phyloP scores from a whole-genome alignment of 2,113 vertebrate species.

The Zingel zingel region DNA sequence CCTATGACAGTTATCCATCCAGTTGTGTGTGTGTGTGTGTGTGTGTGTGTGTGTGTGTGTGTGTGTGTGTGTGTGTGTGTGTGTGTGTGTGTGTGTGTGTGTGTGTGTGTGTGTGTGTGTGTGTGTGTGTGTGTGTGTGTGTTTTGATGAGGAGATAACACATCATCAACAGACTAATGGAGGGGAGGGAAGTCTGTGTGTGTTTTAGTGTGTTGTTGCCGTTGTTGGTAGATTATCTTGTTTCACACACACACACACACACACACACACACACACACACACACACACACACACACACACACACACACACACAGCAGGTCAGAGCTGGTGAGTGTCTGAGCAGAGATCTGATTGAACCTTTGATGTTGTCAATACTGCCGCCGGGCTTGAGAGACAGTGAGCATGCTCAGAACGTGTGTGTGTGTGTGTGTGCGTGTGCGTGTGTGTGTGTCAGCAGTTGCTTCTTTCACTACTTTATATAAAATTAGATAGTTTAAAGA shows the following conservation, averaged over 20 bases:
- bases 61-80: slow-evolving; percentile 28
- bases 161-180: slow-evolving; percentile 49
- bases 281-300: slow-evolving; percentile 20
- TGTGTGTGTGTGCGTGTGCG: background rate
- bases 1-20: slow-evolving; percentile 42
- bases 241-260: slow-evolving; percentile 19
- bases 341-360: slow-evolving; percentile 29
- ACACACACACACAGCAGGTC: slow-evolving; percentile 48
- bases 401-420: slow-evolving; percentile 33
- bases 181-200: slow-evolving; percentile 38
- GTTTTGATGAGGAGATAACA: slow-evolving; percentile 42
- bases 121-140: slow-evolving; percentile 28
- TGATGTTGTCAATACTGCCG: slow-evolving; percentile 32
- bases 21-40: slow-evolving; percentile 18
- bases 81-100: background rate
- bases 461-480: too few species aligned
- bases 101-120: slow-evolving; percentile 21
- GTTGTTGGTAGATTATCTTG: slow-evolving; percentile 50
- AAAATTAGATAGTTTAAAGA: too few species aligned
- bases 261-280: slow-evolving; percentile 30
- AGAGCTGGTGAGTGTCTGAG: slow-evolving; percentile 4
- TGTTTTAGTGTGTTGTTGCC: slow-evolving; percentile 40
- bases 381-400: background rate
- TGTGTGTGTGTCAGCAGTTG: too few species aligned
- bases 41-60: slow-evolving; percentile 8